These are phyloP conservation scores for Stenoptilia bipunctidactyla DNA, from an alignment of 2,888 invertebrate genomes.

Conservation along the genomic window DNA sequence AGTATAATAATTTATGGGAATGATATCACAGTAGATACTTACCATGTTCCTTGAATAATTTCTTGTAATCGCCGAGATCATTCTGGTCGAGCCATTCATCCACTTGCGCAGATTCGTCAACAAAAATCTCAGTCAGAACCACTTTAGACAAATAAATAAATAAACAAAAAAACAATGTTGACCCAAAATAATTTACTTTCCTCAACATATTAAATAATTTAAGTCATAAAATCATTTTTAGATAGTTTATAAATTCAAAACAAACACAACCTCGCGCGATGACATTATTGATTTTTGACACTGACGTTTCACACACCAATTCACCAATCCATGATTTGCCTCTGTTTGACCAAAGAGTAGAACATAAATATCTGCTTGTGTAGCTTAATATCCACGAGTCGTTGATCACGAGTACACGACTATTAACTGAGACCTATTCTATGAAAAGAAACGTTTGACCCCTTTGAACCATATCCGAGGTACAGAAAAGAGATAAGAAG, in stretches of 20 bases:
- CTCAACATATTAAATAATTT: constrained; percentile 41
- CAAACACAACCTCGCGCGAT: constrained; percentile 18
- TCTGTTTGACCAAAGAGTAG: too few relatives aligned
- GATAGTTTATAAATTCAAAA: constrained; percentile 17
- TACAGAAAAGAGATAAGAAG: too few relatives aligned
- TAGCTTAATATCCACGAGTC: too few relatives aligned
- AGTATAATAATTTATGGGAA: too few relatives aligned
- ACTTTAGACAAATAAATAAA: constrained; percentile 42
- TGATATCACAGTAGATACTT: too few relatives aligned
- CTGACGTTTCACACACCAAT: background rate
- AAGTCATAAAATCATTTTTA: constrained; percentile 33
- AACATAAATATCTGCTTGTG: too few relatives aligned
- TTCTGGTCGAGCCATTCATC: constrained; percentile 83
- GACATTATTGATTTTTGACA: constrained; percentile 7
- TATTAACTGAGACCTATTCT: too few relatives aligned
- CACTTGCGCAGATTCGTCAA: constrained; percentile 73
- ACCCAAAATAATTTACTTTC: constrained; percentile 38
- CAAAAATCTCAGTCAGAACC: constrained; percentile 48
- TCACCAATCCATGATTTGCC: too few relatives aligned
- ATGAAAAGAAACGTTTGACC: too few relatives aligned
- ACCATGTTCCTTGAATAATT: constrained; percentile 81
- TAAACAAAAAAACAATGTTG: constrained; percentile 40
- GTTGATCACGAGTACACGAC: too few relatives aligned
- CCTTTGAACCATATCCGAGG: too few relatives aligned
- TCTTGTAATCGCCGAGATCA: constrained; percentile 77